These are phyloP conservation scores for Paradoxurus hermaphroditus DNA, from an alignment of 2,113 vertebrate genomes.

Conservation along the genomic window DNA sequence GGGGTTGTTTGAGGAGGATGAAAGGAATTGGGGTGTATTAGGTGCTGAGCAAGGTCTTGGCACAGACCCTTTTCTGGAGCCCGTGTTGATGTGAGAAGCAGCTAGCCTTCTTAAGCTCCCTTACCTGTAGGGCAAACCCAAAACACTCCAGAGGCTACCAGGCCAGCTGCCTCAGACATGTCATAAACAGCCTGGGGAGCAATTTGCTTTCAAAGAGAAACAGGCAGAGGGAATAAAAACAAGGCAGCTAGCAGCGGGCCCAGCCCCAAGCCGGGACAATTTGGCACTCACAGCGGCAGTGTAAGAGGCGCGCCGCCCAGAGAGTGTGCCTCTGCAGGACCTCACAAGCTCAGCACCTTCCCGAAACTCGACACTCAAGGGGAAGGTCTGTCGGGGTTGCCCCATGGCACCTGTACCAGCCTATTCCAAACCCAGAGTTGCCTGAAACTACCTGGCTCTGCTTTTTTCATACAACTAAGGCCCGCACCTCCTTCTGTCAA, in stretches of 20 bases:
- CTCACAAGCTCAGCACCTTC: slow-evolving; percentile 80
- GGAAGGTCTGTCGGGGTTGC: background rate
- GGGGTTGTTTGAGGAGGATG: background rate
- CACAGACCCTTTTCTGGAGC: background rate
- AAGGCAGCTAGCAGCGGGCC: slow-evolving; percentile 48
- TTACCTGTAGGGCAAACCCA: slow-evolving; percentile 49
- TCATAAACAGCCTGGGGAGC: slow-evolving; percentile 58
- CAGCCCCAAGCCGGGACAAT: slow-evolving; percentile 68
- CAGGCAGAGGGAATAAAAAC: slow-evolving; percentile 38
- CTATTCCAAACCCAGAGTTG: background rate
- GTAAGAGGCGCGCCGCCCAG: slow-evolving; percentile 3
- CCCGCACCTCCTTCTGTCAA: background rate
- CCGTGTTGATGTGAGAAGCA: background rate
- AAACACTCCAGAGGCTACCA: slow-evolving; percentile 44
- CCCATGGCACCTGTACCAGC: slow-evolving; percentile 62
- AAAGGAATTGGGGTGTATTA: background rate
- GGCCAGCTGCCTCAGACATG: slow-evolving; percentile 56
- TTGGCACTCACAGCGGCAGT: slow-evolving; percentile 68
- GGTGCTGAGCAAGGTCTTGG: background rate
- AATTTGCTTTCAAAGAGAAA: slow-evolving; percentile 70
- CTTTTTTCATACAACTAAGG: background rate
- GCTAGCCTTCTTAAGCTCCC: slow-evolving; percentile 1
- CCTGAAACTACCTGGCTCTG: background rate
- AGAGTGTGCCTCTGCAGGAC: slow-evolving; percentile 79
- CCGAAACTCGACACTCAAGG: slow-evolving; percentile 51